Evolutionary conservation across 2,797 vertebrate genomes (phyloP), one percentile per base, ranked within the genome.

Genomic region (Premnoplex brunnescens): DNA sequence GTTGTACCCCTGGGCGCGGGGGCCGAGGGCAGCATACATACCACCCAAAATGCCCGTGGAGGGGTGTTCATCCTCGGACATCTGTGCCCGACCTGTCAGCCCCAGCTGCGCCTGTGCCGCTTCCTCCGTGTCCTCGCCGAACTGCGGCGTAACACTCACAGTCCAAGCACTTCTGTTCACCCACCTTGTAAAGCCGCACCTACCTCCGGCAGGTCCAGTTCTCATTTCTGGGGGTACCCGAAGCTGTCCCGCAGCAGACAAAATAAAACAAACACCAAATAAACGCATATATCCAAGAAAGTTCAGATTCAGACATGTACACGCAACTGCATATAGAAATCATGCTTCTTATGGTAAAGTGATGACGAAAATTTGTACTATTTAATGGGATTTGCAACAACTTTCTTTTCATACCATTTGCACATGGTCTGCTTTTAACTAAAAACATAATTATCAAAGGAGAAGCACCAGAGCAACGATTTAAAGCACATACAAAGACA

Each of bases 1-100:
- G n/a, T 11, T 20, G 44, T 44, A 44, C 44, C 44, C 27, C 69
- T 3, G 77, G 14, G 0, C 41, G 12, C 30, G 41, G 41, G 46
- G 28, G 39, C 44, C 72, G 4, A 0, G 11, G 32, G 39, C 58
- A 30, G 16, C 30, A 23, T 3, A 1, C 36, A 3, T 0, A 3
- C 12, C 13, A 21, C 30, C 75, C 49, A 7, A 3, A 43, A 17
- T 2, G 22, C 3, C 0, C 5, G 3, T 1, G 8, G 14, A 20
- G 21, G 3, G 4, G 37, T 3, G 41, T 64, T 22, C 9, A 39
- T 15, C 52, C 44, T 66, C 5, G 1, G 21, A 15, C 21, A 21
- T 59, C 9, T 1, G 18, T n/a, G 48, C 5, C 20, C 2, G 3
- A 13, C 7, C 26, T 22, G 30, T 13, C 72, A 83, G 74, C 12